Conservation (phyloP, 2,888 invertebrate genomes). For the Hemicrepidius hirtus region DNA sequence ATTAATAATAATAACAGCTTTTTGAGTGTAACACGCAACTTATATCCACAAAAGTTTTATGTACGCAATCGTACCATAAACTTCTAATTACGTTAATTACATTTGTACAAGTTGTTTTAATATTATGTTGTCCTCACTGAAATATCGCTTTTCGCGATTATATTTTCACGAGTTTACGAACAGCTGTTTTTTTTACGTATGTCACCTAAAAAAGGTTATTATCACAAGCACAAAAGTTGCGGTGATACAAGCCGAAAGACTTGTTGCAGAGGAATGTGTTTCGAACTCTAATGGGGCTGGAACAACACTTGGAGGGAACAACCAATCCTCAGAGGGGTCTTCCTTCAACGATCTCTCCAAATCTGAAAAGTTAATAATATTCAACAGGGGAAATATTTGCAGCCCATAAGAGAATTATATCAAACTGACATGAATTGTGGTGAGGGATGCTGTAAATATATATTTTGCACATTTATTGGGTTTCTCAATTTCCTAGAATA, state of each 20-base stretch:
- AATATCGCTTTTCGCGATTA: background rate
- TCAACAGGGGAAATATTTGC: conserved; percentile 7
- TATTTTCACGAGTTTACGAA: conserved; percentile 22
- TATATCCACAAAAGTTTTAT: conserved; percentile 41
- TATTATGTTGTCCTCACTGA: conserved; percentile 1
- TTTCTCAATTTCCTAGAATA: no score
- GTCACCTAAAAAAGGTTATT: conserved; percentile 38
- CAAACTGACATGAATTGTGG: background rate
- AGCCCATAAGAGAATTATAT: background rate
- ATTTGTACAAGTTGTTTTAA: conserved; percentile 29
- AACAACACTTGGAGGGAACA: conserved; percentile 66
- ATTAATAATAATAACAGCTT: conserved; percentile 38
- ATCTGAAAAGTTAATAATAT: conserved; percentile 33
- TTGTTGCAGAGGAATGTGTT: conserved; percentile 62
- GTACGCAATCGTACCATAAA: conserved; percentile 30
- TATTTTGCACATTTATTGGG: no score
- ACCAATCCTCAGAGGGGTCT: conserved; percentile 66
- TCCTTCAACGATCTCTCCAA: conserved; percentile 45
- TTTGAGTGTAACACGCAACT: conserved; percentile 34
- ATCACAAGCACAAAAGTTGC: conserved; percentile 46
- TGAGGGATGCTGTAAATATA: background rate
- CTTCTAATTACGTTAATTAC: conserved; percentile 34
- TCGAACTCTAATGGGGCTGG: conserved; percentile 68
- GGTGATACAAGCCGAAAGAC: conserved; percentile 35
- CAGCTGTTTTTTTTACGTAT: conserved; percentile 14